Conservation (phyloP, 2,888 invertebrate species). For the Drosophila ustulata region DNA sequence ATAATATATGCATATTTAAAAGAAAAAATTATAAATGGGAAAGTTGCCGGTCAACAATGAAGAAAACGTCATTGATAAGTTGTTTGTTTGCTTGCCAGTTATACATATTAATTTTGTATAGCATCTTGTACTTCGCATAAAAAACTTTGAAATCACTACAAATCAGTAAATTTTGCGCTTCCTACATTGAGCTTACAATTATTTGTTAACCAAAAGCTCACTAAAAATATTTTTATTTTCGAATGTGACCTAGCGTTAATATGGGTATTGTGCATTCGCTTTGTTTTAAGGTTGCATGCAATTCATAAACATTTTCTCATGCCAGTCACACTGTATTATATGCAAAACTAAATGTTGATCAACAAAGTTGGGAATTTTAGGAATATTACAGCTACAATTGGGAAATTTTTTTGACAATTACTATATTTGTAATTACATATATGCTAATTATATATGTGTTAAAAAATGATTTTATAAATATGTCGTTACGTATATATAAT, state of each 20-base stretch:
- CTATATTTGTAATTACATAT: not conserved
- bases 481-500: too few relatives aligned
- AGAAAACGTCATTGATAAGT: conserved; percentile 36
- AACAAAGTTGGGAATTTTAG: conserved; percentile 49
- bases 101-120: conserved; percentile 12
- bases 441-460: too few relatives aligned
- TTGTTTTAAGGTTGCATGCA: conserved; percentile 49
- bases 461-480: too few relatives aligned
- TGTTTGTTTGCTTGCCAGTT: not conserved
- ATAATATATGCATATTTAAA: conserved; percentile 59
- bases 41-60: conserved; percentile 42
- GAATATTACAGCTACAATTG: conserved; percentile 14
- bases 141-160: not conserved
- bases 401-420: conserved; percentile 8
- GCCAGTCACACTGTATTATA: conserved; percentile 61
- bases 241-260: conserved; percentile 18
- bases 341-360: conserved; percentile 33
- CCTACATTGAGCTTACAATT: too few relatives aligned
- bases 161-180: not conserved
- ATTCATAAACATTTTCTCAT: conserved; percentile 65
- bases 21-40: conserved; percentile 37
- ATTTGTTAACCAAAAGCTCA: too few relatives aligned
- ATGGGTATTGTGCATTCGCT: conserved; percentile 29
- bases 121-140: not conserved
- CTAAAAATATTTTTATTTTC: too few relatives aligned